Base-by-base conservation (phyloP, 2,113 vertebrate genomes). In the Myiopsitta monachus region DNA sequence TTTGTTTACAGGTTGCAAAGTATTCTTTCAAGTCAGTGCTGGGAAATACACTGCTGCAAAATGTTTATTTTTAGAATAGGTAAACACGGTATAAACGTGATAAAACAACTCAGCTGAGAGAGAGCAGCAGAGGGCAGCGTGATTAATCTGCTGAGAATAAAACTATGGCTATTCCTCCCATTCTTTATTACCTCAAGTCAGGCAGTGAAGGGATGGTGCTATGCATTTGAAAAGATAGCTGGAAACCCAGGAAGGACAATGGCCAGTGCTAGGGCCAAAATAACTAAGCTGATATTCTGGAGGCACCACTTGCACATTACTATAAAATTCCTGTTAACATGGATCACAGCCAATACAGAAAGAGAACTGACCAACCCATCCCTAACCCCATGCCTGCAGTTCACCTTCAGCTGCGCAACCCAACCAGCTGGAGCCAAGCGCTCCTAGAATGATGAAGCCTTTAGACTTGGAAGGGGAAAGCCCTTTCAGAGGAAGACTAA, bases 101-200 rank as follows among this genome's bases (percentile, higher is more conserved):
- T 68, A 90, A 82, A 89, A 68, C 44, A 73, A 44, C 46, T 78
- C 54, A 69, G 66, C 61, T 92, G 57, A 84, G 88, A 78, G 12
- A 63, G 7, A 87, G 92, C 88, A 94, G 86, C 57, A 95, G 90
- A 93, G 90, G 88, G 92, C 90, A 94, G 73, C 88, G 79, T 74
- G 59, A 93, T 95, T 90, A 84, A 93, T 81, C 76, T 64, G 79
- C 76, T 44, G 55, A 87, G 86, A 81, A 46, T 63, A 88, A 66
- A 93, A 80, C 76, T 78, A 64, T 57, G 46, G 49, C 68, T 91
- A 31, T 83, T 90, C 75, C 72, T 81, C 55, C 28, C 44, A n/a
- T 33, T 91, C 67, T 43, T 75, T 83, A 64, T 64, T 72, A 78
- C 36, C 39, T 43, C 39, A 36, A 41, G 36, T 38, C 44, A 72